Base-by-base conservation (phyloP, 2,888 invertebrate genomes). In the Drosophila barbarae region DNA sequence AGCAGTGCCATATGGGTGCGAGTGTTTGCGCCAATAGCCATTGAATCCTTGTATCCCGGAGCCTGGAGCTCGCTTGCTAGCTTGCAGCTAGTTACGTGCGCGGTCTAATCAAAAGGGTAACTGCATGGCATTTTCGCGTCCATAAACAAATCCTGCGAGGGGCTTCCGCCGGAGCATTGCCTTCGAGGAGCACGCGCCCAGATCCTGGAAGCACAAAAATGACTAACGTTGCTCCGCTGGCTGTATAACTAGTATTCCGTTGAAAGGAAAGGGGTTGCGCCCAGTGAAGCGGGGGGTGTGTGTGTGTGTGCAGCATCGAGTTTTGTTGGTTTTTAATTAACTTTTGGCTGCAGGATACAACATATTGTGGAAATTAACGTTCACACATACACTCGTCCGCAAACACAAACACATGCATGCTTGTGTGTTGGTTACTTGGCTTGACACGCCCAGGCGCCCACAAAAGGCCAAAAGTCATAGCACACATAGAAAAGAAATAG, bases 241-340 rank as follows among this genome's bases (percentile, higher is more conserved):
- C 54, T 18, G 13, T 30, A 32, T 21, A 69, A 51, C 74, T 66
- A 26, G 26, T 26, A 69, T 71, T 73, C 67, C 74, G 5, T 4
- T 1, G 21, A 13, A 13, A 59, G 58, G 64, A 68, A 66, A 63
- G 59, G 67, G 44, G 56, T 67, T 32, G 50, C 39, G 60, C 50
- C 13, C 53, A 34, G 47, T 49, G 15, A 32, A 47, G 32, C 23
- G 49, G 52, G 32, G 30, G 50, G 57, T 30, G 54, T 38, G 51
- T 28, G 36, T 39, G 64, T 65, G 54, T 67, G 60, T 78, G 82
- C 70, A 67, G 54, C 74, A 72, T 74, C 71, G 75, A 87, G 87
- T 88, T 85, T 88, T 89, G 89, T 89, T 89, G 87, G 89, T 88
- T 89, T 89, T 89, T 89, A 89, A 89, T 89, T 89, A 89, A 89